Evolutionary conservation across 2,888 invertebrate genomes (phyloP), one percentile per base, ranked within the genome.

Genomic region (Leptopilina drosophilae): DNA sequence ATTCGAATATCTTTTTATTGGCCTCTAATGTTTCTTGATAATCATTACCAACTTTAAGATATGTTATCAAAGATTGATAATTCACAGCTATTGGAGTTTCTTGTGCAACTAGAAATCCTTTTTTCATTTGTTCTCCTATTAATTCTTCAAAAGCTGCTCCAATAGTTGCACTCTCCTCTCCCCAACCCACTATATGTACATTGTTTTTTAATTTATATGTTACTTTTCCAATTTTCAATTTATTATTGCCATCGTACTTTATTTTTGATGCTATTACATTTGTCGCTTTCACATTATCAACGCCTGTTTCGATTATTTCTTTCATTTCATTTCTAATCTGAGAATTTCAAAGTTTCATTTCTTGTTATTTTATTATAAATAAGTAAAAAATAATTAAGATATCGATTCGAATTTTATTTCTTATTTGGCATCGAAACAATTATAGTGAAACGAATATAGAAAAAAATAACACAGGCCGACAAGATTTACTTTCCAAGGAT

Each of bases 121-220:
- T 87, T 8, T 91, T 91, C 42, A 93, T 80, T 82, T 93, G 92
- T 14, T 92, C 87, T 0, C 92, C 91, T 1, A 95, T 85, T 8
- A 93, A 86, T 59, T 91, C 89, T 80, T 94, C 92, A 0, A 94
- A 87, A 42, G 92, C 92, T 11, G 91, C 85, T 2, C 93, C 93
- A 94, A 95, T 94, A 62, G 93, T 93, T 49, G 93, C 86, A 4
- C 93, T 94, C 62, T 94, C 94, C 87, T 94, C 94, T 6, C 95
- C 94, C 91, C 94, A 94, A 3, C 94, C 94, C 11, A 92, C 85
- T 9, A 91, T 78, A 76, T 92, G 90, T 56, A 90, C 86, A 79
- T 92, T 91, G 15, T 89, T 87, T n/a, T 86, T 88, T 33, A 89
- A 64, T 65, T 81, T 87, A 66, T 88, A 89, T 42, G 81, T 87